Evolutionary conservation across 2,888 invertebrate genomes (phyloP).

Genomic region (Stenodema calcarata): DNA sequence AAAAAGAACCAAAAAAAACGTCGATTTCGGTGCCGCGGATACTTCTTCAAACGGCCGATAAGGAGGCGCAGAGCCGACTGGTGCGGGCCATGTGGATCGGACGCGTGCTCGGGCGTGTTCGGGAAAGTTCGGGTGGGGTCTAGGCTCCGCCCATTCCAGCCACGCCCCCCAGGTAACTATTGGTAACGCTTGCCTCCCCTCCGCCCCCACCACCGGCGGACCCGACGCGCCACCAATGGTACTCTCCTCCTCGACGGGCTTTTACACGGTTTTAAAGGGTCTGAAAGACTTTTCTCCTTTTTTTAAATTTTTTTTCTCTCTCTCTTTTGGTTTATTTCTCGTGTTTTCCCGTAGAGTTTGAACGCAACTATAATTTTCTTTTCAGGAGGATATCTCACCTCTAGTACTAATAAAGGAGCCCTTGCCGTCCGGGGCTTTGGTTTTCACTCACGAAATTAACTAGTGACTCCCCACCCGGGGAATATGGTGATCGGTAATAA

Average conservation of each 20-base stretch:
- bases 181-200: background rate
- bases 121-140: conserved; percentile 28
- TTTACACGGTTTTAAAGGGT: conserved; percentile 15
- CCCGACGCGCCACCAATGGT: conserved; percentile 16
- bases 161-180: conserved; percentile 25
- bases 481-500: no score
- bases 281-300: background rate
- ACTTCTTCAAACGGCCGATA: conserved; percentile 29
- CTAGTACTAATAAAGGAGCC: background rate
- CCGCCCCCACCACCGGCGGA: background rate
- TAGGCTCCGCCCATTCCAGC: background rate
- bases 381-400: background rate
- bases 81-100: conserved; percentile 1
- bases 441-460: no score
- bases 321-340: background rate
- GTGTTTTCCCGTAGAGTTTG: background rate
- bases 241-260: conserved; percentile 11
- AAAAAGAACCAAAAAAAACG: background rate
- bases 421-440: no score
- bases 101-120: conserved; percentile 29
- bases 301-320: background rate
- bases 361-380: background rate
- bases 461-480: no score
- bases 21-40: background rate
- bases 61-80: conserved; percentile 47